phyloP scores from a whole-genome alignment of 2,113 vertebrate species.

The Menura novaehollandiae region DNA sequence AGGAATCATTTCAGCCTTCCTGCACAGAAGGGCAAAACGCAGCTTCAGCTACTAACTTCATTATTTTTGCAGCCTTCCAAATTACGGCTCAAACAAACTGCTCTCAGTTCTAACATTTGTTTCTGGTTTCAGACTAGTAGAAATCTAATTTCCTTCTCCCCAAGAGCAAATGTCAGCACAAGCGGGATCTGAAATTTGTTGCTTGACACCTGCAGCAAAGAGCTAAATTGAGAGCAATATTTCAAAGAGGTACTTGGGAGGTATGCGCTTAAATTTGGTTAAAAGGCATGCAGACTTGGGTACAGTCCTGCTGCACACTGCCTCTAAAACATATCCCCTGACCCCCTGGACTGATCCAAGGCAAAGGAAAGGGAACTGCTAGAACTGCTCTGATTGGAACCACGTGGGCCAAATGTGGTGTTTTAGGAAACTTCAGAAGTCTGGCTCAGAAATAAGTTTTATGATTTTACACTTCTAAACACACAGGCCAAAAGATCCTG shows the following conservation, averaged over 20 bases:
- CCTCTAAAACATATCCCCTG: neutral
- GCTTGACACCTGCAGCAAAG: constrained; percentile 65
- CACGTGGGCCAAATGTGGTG: neutral
- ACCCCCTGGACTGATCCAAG: neutral
- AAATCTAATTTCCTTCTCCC: constrained; percentile 71
- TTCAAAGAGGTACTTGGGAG: constrained; percentile 66
- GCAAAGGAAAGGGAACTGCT: neutral
- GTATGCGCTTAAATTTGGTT: constrained; percentile 39
- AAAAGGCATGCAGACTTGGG: constrained; percentile 14
- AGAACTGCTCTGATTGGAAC: neutral
- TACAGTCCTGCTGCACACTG: neutral
- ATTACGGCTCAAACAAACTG: constrained; percentile 55
- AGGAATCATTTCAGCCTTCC: neutral
- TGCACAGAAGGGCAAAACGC: neutral
- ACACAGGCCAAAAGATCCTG: neutral
- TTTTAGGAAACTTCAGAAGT: neutral
- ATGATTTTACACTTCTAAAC: neutral
- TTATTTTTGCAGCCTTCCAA: constrained; percentile 52
- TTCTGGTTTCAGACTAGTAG: constrained; percentile 68
- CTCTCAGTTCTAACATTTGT: constrained; percentile 72
- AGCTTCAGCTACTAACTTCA: constrained; percentile 16
- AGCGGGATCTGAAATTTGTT: constrained; percentile 64
- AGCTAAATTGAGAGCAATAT: constrained; percentile 69
- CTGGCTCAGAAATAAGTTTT: neutral
- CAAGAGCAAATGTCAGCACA: constrained; percentile 66